Conservation (phyloP, 2,888 invertebrate species). For the Apoderus coryli region DNA sequence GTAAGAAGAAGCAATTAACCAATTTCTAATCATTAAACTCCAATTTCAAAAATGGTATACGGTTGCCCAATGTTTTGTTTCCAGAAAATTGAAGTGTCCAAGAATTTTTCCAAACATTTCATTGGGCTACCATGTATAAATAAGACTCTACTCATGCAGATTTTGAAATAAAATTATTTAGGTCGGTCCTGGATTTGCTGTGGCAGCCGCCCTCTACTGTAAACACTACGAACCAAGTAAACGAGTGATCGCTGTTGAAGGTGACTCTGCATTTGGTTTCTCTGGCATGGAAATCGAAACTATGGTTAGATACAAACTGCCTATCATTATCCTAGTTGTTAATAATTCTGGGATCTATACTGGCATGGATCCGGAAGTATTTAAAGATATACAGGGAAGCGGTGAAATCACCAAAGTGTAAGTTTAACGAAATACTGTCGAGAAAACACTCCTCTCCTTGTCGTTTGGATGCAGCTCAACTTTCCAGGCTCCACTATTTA, state of each 20-base stretch:
- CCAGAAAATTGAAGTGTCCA: no score
- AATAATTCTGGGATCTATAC: constrained; percentile 94
- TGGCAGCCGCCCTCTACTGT: constrained; percentile 85
- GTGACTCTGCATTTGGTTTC: constrained; percentile 96
- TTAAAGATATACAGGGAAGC: constrained; percentile 49
- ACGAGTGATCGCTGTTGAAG: constrained; percentile 84
- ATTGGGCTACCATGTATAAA: no score
- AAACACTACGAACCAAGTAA: constrained; percentile 67
- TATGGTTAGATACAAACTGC: constrained; percentile 84
- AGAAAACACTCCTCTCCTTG: no score
- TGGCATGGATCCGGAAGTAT: constrained; percentile 67
- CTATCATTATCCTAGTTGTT: constrained; percentile 77
- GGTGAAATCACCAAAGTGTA: constrained; percentile 66
- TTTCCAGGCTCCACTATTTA: no score
- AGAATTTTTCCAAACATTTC: no score
- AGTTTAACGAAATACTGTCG: constrained; percentile 26
- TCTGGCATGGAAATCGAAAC: constrained; percentile 98
- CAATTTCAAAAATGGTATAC: no score
- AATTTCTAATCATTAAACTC: no score
- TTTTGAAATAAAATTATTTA: constrained; percentile 19
- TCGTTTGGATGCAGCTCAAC: no score
- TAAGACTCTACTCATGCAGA: background rate
- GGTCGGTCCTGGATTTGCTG: constrained; percentile 80
- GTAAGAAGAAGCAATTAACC: constrained; percentile 36
- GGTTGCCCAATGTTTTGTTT: no score